phyloP scores from a whole-genome alignment of 1,140 invertebrate genomes.

The Caenorhabditis inopinata region DNA sequence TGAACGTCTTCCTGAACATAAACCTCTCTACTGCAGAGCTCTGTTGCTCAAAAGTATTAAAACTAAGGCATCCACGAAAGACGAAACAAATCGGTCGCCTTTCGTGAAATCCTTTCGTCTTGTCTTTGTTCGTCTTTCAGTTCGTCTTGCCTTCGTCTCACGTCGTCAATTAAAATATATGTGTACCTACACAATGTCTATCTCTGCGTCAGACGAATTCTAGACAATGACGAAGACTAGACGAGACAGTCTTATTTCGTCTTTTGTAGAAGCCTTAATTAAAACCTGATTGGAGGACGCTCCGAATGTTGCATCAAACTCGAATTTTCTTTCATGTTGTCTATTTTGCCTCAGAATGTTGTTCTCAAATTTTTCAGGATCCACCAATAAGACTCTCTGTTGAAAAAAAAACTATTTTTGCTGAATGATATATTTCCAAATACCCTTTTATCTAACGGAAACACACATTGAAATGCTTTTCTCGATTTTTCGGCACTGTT shows the following conservation, averaged over 20 bases:
- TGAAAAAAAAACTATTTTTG: constrained; percentile 39
- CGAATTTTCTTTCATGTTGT: constrained; percentile 76
- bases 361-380: constrained; percentile 72
- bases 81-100: no score
- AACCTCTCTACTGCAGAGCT: background rate
- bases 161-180: no score
- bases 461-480: constrained; percentile 68
- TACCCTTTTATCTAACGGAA: constrained; percentile 70
- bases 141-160: no score
- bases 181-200: no score
- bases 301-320: constrained; percentile 82
- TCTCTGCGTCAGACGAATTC: no score
- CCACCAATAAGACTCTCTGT: constrained; percentile 74
- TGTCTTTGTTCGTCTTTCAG: no score
- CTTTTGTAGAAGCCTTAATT: background rate
- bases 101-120: no score
- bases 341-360: constrained; percentile 74
- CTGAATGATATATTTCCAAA: constrained; percentile 45
- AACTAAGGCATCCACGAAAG: no score
- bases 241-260: no score
- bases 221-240: no score
- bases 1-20: constrained; percentile 78
- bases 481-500: constrained; percentile 68
- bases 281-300: constrained; percentile 68
- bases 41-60: background rate